Percentiles rank a stretch among this genome's conserved stretches.
phyloP scores from a whole-genome alignment of 1,140 invertebrate species.

The Pseudomyrmex pallidus region DNA sequence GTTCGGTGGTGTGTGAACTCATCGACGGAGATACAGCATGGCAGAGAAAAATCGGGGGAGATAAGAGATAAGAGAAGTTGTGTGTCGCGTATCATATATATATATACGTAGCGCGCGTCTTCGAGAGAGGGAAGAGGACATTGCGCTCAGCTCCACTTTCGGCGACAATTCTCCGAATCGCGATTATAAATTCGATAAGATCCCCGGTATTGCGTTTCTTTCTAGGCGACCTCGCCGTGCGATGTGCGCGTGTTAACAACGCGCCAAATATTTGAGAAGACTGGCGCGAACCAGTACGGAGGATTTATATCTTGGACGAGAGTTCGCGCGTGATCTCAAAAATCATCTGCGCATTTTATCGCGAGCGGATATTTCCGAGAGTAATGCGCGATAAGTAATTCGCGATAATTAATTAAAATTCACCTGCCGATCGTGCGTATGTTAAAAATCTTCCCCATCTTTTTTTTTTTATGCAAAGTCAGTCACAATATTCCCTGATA shows the following conservation, averaged over 20 bases:
- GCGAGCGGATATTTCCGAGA: too few relatives aligned
- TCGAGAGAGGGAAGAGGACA: neutral
- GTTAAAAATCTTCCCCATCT: too few relatives aligned
- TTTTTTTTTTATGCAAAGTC: too few relatives aligned
- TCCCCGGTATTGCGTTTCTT: neutral
- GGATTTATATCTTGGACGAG: constrained; percentile 4
- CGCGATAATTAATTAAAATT: too few relatives aligned
- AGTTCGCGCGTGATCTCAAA: neutral
- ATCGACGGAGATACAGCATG: neutral
- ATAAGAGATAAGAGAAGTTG: constrained; percentile 49
- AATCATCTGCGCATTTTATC: neutral
- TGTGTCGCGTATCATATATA: constrained; percentile 18
- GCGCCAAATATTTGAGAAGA: constrained; percentile 33
- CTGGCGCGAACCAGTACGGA: neutral
- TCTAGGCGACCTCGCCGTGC: neutral
- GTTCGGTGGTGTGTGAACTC: constrained; percentile 16
- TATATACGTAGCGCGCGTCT: neutral
- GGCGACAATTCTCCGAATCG: neutral
- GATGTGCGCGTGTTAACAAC: too few relatives aligned
- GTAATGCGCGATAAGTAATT: too few relatives aligned
- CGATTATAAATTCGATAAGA: constrained; percentile 30
- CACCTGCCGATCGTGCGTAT: too few relatives aligned
- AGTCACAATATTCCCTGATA: neutral
- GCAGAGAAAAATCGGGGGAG: constrained; percentile 15
- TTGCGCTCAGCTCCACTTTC: constrained; percentile 8